Evolutionary conservation across 2,113 vertebrate species (phyloP), one percentile per base, ranked within the genome.

Genomic region (Holacanthus passer): DNA sequence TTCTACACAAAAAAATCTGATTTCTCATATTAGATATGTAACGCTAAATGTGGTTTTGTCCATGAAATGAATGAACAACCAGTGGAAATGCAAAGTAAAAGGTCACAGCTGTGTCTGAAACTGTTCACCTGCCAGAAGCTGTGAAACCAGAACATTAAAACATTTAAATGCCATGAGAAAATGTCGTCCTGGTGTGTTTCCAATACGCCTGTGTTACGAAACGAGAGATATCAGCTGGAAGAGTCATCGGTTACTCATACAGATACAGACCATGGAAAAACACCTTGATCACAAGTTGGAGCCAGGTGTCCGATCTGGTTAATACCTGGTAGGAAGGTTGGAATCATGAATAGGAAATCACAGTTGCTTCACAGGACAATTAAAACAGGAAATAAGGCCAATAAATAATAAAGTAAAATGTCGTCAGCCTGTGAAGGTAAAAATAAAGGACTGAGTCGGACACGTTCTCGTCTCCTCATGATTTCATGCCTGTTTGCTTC

Each of bases 401-500:
- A 4, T 47, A 13, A 31, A 45, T 47, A 48, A 48, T 22, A 20
- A n/a, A 58, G n/a, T 11, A 13, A 76, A 27, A 16, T 4, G n/a
- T 24, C 4, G 1, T 29, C 14, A 1, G 43, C 43, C 41, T 47
- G 32, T 16, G 37, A 47, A 19, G 9, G 4, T 35, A 29, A 55
- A 77, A n/a, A 47, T 31, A 22, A 43, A 65, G 65, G 63, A 7
- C 20, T 29, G 14, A 35, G 32, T 19, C 27, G 14, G 58, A 58
- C 22, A 53, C 27, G 5, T 5, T 1, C 56, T 13, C 35, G 22
- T 31, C 24, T 73, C 39, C 78, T 60, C 48, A 27, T 76, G 76
- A 68, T 85, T 81, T 85, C 77, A 85, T 14, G 73, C 59, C 73
- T 55, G 39, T 14, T 73, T 60, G 73, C 35, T 65, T 87, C 22